Base-by-base conservation (phyloP, 1,140 invertebrate species). In the Papilio glaucus region DNA sequence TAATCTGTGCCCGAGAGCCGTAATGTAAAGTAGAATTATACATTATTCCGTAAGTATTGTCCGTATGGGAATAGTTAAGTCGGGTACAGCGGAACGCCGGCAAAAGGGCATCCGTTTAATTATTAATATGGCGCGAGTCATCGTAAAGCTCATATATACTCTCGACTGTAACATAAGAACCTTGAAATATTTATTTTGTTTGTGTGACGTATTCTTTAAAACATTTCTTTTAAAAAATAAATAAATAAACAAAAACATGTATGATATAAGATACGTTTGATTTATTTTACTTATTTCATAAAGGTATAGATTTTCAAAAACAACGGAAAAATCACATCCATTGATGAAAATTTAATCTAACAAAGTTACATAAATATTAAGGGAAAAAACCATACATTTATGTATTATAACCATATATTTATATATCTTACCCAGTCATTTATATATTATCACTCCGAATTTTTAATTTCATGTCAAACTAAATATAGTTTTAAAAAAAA, bases 41-140 rank as follows among this genome's bases (percentile, higher is more conserved):
- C 77, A 88, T 88, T 82, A 85, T 88, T 86, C 85, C 69, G 73
- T 84, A 85, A 85, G 85, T 80, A 83, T 71, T 69, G 77, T 78
- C 81, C 83, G 76, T 77, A 78, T 53, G 82, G 80, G 86, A 85
- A 85, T 88, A 84, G 75, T 77, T 78, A 82, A 85, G 84, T 83
- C 77, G 80, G 83, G 81, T 83, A 73, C 79, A 81, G 82, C 83
- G 82, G 81, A 77, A 78, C 79, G 65, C 60, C 72, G 76, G 78
- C 72, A 70, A 42, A 77, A 67, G 79, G 73, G 76, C 78, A 77
- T 83, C 77, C 70, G 33, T 77, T 88, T 81, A 88, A 88, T 88
- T 84, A 85, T 88, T 88, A 85, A 88, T 77, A 72, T 74, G 71
- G 84, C 61, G 78, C 77, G n/a, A 79, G 42, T 18, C 49, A 53